Conservation (phyloP, 2,113 vertebrate species). For the Caloenas nicobarica region DNA sequence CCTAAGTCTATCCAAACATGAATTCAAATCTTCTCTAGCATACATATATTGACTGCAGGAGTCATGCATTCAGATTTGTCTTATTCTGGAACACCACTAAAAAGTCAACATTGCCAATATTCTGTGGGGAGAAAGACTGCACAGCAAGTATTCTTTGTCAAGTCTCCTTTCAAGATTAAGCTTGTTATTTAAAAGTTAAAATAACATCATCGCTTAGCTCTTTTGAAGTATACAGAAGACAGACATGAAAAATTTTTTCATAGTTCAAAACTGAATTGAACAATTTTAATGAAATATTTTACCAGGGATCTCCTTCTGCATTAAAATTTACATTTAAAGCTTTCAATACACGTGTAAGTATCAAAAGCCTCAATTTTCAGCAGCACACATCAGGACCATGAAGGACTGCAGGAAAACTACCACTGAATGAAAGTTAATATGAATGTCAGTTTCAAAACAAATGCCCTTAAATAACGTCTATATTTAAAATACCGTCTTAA, state of each 20-base stretch:
- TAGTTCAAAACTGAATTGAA: not conserved
- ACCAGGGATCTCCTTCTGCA: not conserved
- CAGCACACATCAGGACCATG: not conserved
- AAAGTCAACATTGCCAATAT: not conserved
- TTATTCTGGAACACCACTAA: not conserved
- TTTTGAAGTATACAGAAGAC: not conserved
- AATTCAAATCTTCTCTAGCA: not conserved
- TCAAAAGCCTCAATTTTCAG: not conserved
- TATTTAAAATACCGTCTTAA: not conserved
- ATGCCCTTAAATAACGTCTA: not conserved
- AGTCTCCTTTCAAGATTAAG: conserved; percentile 4
- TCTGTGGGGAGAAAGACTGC: not conserved
- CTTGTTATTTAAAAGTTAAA: not conserved
- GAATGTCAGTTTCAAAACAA: not conserved
- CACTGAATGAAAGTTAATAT: not conserved
- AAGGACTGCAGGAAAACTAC: not conserved
- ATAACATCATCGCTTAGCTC: not conserved
- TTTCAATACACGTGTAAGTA: not conserved
- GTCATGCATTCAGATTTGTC: not conserved
- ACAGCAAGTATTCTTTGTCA: conserved; percentile 7
- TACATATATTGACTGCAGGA: not conserved
- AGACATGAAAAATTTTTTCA: not conserved
- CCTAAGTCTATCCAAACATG: not conserved
- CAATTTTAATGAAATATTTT: not conserved
- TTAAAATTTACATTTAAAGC: not conserved